Evolutionary conservation across 53 echinoderm and acorn worm species (phyloP).

Genomic region (Stichopus horrens): DNA sequence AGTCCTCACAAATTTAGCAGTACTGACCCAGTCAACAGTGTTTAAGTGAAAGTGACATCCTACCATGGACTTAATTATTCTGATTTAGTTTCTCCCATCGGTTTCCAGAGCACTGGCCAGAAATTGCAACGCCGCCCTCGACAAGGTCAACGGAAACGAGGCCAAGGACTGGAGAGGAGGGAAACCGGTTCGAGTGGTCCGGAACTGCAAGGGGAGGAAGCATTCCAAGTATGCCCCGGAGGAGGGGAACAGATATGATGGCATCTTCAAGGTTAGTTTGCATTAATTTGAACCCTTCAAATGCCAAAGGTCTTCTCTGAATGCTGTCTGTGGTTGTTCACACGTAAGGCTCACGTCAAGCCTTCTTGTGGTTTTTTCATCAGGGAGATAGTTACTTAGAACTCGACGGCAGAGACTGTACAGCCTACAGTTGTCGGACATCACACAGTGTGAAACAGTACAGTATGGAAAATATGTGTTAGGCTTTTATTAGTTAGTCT

Average conservation of each 20-base stretch:
- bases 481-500: too few species aligned
- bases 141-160: slow-evolving; percentile 77
- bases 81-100: background rate
- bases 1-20: too few species aligned
- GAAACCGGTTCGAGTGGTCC: slow-evolving; percentile 84
- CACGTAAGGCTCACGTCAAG: too few species aligned
- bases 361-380: too few species aligned
- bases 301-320: too few species aligned
- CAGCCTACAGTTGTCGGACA: too few species aligned
- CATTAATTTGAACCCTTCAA: too few species aligned
- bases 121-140: slow-evolving; percentile 80
- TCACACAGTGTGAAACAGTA: too few species aligned
- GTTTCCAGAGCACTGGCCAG: slow-evolving; percentile 80
- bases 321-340: too few species aligned
- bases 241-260: slow-evolving; percentile 97
- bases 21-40: background rate
- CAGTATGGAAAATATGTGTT: too few species aligned
- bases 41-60: background rate
- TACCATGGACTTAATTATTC: background rate
- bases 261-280: slow-evolving; percentile 83
- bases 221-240: slow-evolving; percentile 98
- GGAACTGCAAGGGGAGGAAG: slow-evolving; percentile 90
- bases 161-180: slow-evolving; percentile 95
- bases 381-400: too few species aligned
- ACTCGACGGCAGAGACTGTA: too few species aligned